These are phyloP conservation scores for Meriones psammophilus DNA, from an alignment of 2,797 vertebrate genomes.

Conservation along the genomic window DNA sequence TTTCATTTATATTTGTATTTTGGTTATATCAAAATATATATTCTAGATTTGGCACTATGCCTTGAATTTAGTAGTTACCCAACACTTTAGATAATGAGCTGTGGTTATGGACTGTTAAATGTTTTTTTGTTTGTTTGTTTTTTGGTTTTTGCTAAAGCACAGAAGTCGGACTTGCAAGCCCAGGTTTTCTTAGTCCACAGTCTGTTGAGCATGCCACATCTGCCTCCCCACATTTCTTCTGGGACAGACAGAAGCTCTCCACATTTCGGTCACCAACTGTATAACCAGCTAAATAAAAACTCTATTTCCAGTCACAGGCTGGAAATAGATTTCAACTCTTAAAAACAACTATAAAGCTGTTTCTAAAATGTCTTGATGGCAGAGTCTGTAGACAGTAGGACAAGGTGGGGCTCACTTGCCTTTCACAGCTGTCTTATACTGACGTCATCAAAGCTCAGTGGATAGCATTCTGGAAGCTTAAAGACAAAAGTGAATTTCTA, in stretches of 20 bases:
- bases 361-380: not conserved
- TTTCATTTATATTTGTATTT: not conserved
- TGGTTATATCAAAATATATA: not conserved
- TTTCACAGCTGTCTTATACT: not conserved
- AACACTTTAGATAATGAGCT: not conserved
- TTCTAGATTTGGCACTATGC: not conserved
- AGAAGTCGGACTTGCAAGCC: not conserved
- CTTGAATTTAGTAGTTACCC: not conserved
- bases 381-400: not conserved
- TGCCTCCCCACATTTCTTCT: constrained; percentile 30
- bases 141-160: not conserved
- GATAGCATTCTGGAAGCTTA: constrained; percentile 39
- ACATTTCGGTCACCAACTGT: not conserved
- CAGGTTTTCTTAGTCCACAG: constrained; percentile 5
- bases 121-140: not conserved
- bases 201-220: not conserved
- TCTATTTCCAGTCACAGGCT: constrained; percentile 53
- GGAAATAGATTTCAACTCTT: constrained; percentile 50
- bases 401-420: not conserved
- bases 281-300: constrained; percentile 46
- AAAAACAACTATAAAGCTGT: constrained; percentile 17
- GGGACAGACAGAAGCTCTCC: constrained; percentile 41
- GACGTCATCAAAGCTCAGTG: not conserved
- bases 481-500: constrained; percentile 25
- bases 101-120: not conserved